phyloP scores from a whole-genome alignment of 2,113 vertebrate species.

The Syrrhaptes paradoxus region DNA sequence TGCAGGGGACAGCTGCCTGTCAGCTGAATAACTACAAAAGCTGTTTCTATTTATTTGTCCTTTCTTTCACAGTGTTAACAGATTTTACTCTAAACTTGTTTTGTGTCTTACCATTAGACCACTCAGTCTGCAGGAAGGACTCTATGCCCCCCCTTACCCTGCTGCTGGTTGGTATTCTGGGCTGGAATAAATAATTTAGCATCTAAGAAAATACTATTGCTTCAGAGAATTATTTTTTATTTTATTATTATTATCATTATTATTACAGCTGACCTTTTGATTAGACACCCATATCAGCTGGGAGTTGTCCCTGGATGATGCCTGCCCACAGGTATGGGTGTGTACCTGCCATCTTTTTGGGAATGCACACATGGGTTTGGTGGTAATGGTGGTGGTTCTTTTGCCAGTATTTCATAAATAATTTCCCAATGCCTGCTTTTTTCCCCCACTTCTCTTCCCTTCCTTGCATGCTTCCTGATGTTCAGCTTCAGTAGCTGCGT shows the following conservation, averaged over 20 bases:
- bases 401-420: neutral
- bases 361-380: fast-evolving
- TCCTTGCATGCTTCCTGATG: neutral
- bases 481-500: neutral
- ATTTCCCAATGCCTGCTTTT: neutral
- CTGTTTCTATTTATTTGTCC: neutral
- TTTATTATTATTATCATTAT: neutral
- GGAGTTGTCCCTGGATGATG: neutral
- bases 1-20: neutral
- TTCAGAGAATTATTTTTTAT: neutral
- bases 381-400: neutral
- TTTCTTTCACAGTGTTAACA: neutral
- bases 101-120: neutral
- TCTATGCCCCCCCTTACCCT: fast-evolving
- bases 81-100: neutral
- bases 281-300: neutral
- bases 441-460: neutral
- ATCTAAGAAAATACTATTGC: neutral
- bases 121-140: neutral
- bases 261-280: neutral
- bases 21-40: neutral
- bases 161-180: neutral
- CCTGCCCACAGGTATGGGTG: neutral
- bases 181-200: neutral
- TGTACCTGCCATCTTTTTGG: neutral